Evolutionary conservation across 2,113 vertebrate genomes (phyloP).

Genomic region (Coptodon rendalli): DNA sequence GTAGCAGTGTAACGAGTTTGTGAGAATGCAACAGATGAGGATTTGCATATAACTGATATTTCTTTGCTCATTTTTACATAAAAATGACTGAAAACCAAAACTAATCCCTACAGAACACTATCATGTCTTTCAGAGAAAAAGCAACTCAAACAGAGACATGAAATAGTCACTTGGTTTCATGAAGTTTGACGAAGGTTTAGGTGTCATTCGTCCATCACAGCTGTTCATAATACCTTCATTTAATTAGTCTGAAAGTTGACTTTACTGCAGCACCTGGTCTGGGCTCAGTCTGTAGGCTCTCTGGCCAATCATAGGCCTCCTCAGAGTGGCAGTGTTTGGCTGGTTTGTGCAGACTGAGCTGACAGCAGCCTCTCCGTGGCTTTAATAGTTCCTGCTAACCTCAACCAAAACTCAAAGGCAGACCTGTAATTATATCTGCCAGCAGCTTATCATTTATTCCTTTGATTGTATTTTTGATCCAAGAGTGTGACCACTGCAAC

Average conservation of each 20-base stretch:
- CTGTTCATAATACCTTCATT: background rate
- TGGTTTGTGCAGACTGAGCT: background rate
- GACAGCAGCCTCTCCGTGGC: background rate
- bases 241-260: background rate
- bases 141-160: background rate
- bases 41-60: background rate
- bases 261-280: background rate
- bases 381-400: background rate
- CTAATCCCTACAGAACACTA: background rate
- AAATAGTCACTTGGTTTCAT: background rate
- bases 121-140: background rate
- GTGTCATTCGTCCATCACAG: background rate
- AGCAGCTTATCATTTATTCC: background rate
- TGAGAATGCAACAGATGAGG: background rate
- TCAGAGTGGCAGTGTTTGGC: background rate
- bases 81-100: background rate
- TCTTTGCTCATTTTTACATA: background rate
- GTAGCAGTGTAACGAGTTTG: background rate
- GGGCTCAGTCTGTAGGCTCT: background rate
- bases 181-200: background rate
- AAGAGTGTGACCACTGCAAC: background rate
- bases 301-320: background rate
- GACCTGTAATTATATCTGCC: background rate
- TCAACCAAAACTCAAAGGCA: background rate
- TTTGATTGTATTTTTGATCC: background rate